Evolutionary conservation across 1,140 invertebrate genomes (phyloP).

Genomic region (Muscidifurax raptorellus): DNA sequence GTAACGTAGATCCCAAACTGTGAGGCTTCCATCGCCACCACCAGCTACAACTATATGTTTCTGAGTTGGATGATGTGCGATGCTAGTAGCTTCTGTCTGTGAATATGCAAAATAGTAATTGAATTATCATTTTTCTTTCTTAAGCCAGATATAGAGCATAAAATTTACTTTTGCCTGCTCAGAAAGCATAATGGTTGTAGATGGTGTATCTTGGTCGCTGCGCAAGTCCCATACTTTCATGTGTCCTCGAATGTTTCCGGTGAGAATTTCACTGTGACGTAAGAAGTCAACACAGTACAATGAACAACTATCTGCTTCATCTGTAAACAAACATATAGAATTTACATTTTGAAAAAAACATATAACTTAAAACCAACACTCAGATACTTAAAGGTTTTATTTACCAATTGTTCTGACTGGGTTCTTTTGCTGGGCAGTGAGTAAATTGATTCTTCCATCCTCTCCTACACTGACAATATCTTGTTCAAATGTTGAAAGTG

Average conservation of each 20-base stretch:
- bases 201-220: slow-evolving; percentile 76
- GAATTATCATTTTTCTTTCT: slow-evolving; percentile 3
- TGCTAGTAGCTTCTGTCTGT: slow-evolving; percentile 81
- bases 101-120: slow-evolving; percentile 48
- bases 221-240: slow-evolving; percentile 92
- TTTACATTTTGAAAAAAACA: not conserved
- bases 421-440: slow-evolving; percentile 79
- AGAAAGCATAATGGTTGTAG: slow-evolving; percentile 80
- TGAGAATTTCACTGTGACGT: slow-evolving; percentile 86
- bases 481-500: slow-evolving; percentile 81
- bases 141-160: not conserved
- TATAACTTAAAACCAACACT: not conserved
- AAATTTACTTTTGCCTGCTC: slow-evolving; percentile 77
- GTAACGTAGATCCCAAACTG: slow-evolving; percentile 92
- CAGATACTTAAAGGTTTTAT: not conserved
- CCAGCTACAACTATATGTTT: slow-evolving; percentile 88
- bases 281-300: slow-evolving; percentile 86
- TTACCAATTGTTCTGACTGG: slow-evolving; percentile 80
- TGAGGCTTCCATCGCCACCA: slow-evolving; percentile 87
- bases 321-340: slow-evolving; percentile 69
- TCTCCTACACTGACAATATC: slow-evolving; percentile 88
- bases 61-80: slow-evolving; percentile 90
- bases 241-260: slow-evolving; percentile 89
- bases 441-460: slow-evolving; percentile 85
- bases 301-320: slow-evolving; percentile 88